phyloP scores from a whole-genome alignment of 1,140 invertebrate species.

The Aphelenchoides besseyi region DNA sequence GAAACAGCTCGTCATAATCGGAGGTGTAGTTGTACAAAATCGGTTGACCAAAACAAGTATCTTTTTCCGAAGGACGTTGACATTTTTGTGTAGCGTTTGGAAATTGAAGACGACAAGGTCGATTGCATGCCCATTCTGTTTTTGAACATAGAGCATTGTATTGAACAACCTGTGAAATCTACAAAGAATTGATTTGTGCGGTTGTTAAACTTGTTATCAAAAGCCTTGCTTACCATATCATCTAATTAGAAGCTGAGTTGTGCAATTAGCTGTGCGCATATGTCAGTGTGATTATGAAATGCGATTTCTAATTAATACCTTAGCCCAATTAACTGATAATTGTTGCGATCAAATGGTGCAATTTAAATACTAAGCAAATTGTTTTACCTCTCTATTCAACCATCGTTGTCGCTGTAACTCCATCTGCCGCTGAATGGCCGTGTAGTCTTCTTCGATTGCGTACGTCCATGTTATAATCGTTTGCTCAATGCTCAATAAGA shows the following conservation, averaged over 20 bases:
- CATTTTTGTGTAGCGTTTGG: not conserved
- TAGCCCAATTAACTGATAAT: too few species aligned
- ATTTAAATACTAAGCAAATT: too few species aligned
- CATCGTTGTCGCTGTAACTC: not conserved
- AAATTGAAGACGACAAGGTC: constrained; percentile 9
- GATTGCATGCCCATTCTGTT: constrained; percentile 6
- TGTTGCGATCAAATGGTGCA: too few species aligned
- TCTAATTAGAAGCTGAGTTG: not conserved
- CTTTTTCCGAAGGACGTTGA: not conserved
- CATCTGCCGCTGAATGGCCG: not conserved
- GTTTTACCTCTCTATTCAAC: not conserved
- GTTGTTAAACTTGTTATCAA: not conserved
- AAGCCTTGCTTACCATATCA: not conserved
- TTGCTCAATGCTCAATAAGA: too few species aligned
- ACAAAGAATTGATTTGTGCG: not conserved
- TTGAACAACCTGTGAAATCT: not conserved
- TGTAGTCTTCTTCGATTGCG: not conserved
- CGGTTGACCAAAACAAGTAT: constrained; percentile 1
- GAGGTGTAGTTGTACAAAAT: constrained; percentile 4
- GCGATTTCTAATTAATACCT: not conserved
- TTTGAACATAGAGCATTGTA: constrained; percentile 9
- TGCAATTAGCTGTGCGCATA: not conserved
- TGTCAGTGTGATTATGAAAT: not conserved
- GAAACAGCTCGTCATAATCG: not conserved
- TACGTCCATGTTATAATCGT: too few species aligned